Percentiles rank a stretch among this genome's conserved stretches.
Conservation (phyloP, 2,113 vertebrate genomes). For the Hippocampus abdominalis region DNA sequence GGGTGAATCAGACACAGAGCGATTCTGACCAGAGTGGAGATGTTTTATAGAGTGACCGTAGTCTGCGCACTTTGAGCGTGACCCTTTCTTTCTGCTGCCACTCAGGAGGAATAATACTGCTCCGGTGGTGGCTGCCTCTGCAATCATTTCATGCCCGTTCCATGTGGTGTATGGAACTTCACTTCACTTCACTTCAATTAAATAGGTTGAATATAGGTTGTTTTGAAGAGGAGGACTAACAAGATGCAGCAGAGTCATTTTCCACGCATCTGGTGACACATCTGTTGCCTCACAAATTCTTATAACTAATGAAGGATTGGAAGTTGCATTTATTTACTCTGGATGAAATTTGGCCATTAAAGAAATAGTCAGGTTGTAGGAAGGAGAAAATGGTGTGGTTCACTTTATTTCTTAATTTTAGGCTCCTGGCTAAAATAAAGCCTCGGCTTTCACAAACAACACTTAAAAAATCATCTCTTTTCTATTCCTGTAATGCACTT, state of each 20-base stretch:
- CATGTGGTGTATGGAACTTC: constrained; percentile 3
- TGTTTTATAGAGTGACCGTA: constrained; percentile 8
- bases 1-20: constrained; percentile 24
- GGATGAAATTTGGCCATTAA: constrained; percentile 18
- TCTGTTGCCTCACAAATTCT: constrained; percentile 4
- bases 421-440: too few relatives aligned
- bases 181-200: neutral
- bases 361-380: neutral
- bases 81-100: constrained; percentile 13
- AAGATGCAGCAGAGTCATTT: constrained; percentile 16
- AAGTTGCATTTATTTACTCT: constrained; percentile 44
- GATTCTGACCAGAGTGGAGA: constrained; percentile 7
- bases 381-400: neutral
- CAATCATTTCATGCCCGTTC: neutral
- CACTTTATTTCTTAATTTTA: too few relatives aligned
- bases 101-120: constrained; percentile 3
- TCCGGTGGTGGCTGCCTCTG: neutral
- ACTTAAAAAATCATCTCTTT: too few relatives aligned
- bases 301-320: constrained; percentile 23
- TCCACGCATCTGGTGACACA: neutral
- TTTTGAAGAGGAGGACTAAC: constrained; percentile 15
- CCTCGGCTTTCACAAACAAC: too few relatives aligned
- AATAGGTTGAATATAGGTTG: neutral
- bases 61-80: neutral
- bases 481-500: too few relatives aligned